A percentile compares a stretch with the other conserved stretches of the same genome.
Conservation (phyloP, 2,888 invertebrate genomes). For the Marronus borbonicus region DNA sequence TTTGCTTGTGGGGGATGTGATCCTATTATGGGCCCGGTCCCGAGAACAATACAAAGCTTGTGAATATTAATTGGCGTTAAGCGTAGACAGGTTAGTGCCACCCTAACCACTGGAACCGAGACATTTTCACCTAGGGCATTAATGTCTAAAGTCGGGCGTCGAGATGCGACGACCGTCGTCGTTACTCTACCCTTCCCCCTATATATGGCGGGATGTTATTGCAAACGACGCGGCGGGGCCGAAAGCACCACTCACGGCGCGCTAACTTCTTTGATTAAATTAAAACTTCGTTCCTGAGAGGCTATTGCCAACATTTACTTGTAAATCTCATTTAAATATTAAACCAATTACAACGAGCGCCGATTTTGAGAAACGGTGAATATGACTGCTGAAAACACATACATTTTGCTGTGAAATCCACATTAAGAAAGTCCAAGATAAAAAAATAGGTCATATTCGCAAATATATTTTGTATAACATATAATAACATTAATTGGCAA, state of each 20-base stretch:
- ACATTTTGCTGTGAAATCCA: too few species aligned
- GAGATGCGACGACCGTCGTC: slow-evolving; percentile 39
- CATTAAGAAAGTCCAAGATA: too few species aligned
- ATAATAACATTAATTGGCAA: too few species aligned
- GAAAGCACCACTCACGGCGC: slow-evolving; percentile 69
- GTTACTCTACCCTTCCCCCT: slow-evolving; percentile 54
- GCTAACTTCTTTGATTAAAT: slow-evolving; percentile 73
- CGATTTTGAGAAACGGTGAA: background rate
- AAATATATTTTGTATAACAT: too few species aligned
- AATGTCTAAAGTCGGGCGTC: slow-evolving; percentile 62
- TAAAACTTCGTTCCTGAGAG: slow-evolving; percentile 69
- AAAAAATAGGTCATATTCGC: too few species aligned
- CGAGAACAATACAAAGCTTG: slow-evolving; percentile 55
- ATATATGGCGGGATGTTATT: slow-evolving; percentile 39
- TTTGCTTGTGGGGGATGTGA: slow-evolving; percentile 49
- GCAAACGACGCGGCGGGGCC: slow-evolving; percentile 58
- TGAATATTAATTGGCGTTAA: slow-evolving; percentile 68
- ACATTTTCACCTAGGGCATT: slow-evolving; percentile 70
- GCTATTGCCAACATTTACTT: slow-evolving; percentile 67
- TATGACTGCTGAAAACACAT: background rate
- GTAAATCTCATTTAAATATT: slow-evolving; percentile 69
- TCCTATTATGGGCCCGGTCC: slow-evolving; percentile 52
- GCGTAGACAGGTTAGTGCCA: slow-evolving; percentile 62
- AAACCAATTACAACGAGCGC: slow-evolving; percentile 59
- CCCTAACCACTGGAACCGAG: slow-evolving; percentile 66